Conservation (phyloP, 1,140 invertebrate species). For the Nebria ingens region DNA sequence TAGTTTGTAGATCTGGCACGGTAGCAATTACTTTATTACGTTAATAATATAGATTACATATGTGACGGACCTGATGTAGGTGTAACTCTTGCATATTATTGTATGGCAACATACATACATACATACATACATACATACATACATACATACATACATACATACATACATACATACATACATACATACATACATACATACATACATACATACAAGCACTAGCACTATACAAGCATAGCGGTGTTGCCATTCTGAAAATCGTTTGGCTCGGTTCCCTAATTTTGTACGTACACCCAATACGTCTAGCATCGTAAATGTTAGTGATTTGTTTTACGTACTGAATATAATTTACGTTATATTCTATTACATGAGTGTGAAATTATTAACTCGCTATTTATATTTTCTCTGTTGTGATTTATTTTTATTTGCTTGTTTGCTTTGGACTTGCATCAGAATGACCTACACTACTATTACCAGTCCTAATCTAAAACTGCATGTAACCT, state of each 20-base stretch:
- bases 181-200: neutral
- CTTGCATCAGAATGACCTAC: no score
- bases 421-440: neutral
- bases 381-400: neutral
- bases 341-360: neutral
- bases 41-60: neutral
- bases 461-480: no score
- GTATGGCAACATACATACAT: no score
- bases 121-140: no score
- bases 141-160: neutral
- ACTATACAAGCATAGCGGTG: neutral
- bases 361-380: neutral
- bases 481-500: no score
- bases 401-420: neutral
- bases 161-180: conserved; percentile 4
- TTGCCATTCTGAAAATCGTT: neutral
- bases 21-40: neutral
- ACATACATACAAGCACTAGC: neutral
- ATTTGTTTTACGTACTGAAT: neutral
- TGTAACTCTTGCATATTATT: neutral
- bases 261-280: neutral
- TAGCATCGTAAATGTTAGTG: neutral
- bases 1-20: no score
- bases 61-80: neutral
- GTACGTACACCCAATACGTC: neutral